Base-by-base conservation (phyloP, 2,797 vertebrate species). In the Pseudochirops cupreus region DNA sequence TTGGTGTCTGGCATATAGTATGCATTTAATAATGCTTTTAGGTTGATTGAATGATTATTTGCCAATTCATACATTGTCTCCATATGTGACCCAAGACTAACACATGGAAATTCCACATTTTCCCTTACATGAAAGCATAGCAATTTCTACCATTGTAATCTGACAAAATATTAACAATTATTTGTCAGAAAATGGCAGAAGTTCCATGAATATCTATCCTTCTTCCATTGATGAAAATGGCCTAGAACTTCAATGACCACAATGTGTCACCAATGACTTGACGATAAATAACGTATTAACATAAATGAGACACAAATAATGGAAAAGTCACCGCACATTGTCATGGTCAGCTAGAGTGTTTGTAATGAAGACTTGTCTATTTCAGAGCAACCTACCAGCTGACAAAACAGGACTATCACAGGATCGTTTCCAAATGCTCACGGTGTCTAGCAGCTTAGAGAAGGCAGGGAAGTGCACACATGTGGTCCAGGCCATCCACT, bases 151-250 rank as follows among this genome's bases (percentile, higher is more conserved):
- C 31, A 92, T 4, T 33, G 28, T 39, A 24, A 5, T 24, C 93
- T 94, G 94, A 54, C 59, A 12, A 87, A 10, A 16, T 33, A 82
- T 46, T 91, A 54, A 55, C 11, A 33, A 33, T 2, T 13, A 91
- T 93, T 89, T 57, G 24, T 91, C 92, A 58, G 33, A 33, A 91
- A 91, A 92, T 96, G 50, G 11, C 93, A 29, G 95, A 29, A 62
- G 54, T 91, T 50, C 26, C 16, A 92, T 33, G 31, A 92, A 29
- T 95, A 82, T 39, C 94, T 94, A 74, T 82, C 55, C 92, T 95
- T 82, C n/a, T 91, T 96, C 0, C 56, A 56, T 97, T 67, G 82
- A 13, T 31, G 97, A 97, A 94, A 92, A 97, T 89, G 6, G 39
- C 56, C 54, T 94, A 91, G 56, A 94, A 90, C 90, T 92, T 95